A percentile compares a stretch with the other conserved stretches of the same genome.
Conservation (phyloP, 2,113 vertebrate species). For the Heteronetta atricapilla region DNA sequence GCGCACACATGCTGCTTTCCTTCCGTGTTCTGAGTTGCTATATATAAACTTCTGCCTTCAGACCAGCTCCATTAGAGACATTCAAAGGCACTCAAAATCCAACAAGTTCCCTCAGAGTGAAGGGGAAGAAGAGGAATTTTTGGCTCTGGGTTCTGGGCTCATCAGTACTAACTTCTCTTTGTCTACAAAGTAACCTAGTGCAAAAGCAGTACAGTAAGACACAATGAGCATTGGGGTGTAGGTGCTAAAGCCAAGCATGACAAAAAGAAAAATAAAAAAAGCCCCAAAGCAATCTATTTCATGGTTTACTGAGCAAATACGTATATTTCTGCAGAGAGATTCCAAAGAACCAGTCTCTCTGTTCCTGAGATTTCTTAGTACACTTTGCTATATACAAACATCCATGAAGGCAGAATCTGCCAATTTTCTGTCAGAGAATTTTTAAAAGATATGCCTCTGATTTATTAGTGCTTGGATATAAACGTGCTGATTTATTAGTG, state of each 20-base stretch:
- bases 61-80: not conserved
- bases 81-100: not conserved
- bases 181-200: not conserved
- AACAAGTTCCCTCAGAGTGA: accelerated
- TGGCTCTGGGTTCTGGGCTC: not conserved
- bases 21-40: not conserved
- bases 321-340: conserved; percentile 5
- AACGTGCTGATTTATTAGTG: not conserved
- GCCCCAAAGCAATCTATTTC: not conserved
- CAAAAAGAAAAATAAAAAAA: not conserved
- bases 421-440: conserved; percentile 11
- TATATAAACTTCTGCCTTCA: conserved; percentile 2
- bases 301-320: not conserved
- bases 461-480: not conserved
- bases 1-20: not conserved
- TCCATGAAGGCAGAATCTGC: not conserved
- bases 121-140: not conserved
- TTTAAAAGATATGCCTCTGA: not conserved
- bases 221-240: not conserved
- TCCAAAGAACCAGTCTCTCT: conserved; percentile 27
- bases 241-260: not conserved
- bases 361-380: conserved; percentile 36
- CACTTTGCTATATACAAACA: conserved; percentile 29
- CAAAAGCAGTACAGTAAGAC: not conserved
- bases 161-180: not conserved